These are phyloP conservation scores for Helleia helle DNA, from an alignment of 2,888 invertebrate species.

Conservation along the genomic window DNA sequence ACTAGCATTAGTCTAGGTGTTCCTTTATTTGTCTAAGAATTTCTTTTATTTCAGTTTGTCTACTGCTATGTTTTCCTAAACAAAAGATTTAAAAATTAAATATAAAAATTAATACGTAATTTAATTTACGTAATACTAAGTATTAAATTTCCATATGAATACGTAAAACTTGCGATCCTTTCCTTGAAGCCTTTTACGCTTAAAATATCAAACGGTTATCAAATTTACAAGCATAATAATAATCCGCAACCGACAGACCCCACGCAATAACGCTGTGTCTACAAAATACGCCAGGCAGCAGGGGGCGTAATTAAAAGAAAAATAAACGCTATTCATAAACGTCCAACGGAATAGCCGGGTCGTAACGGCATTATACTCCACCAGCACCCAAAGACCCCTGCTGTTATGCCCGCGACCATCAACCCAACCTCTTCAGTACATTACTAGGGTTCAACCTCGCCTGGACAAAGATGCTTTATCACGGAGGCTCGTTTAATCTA, in stretches of 20 bases:
- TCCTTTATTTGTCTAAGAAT: too few species aligned
- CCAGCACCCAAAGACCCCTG: slow-evolving; percentile 35
- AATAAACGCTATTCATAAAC: slow-evolving; percentile 70
- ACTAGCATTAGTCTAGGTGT: too few species aligned
- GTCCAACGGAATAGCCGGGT: slow-evolving; percentile 54
- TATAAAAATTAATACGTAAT: too few species aligned
- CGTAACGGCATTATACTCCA: slow-evolving; percentile 47
- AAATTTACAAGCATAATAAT: slow-evolving; percentile 5
- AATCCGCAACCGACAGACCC: slow-evolving; percentile 4
- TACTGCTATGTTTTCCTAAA: too few species aligned
- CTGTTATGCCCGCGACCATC: slow-evolving; percentile 20
- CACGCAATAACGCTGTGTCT: slow-evolving; percentile 5
- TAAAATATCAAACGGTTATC: too few species aligned
- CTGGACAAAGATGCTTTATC: slow-evolving; percentile 51
- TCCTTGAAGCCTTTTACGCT: too few species aligned
- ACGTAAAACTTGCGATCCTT: too few species aligned
- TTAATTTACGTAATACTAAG: too few species aligned
- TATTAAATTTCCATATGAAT: too few species aligned
- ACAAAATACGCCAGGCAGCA: slow-evolving; percentile 37
- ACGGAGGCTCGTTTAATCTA: slow-evolving; percentile 60
- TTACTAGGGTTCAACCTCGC: slow-evolving; percentile 29
- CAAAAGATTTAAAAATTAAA: too few species aligned
- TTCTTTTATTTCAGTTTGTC: too few species aligned
- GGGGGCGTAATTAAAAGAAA: slow-evolving; percentile 69
- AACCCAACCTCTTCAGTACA: slow-evolving; percentile 18